Evolutionary conservation across 2,113 vertebrate genomes (phyloP).

Genomic region (Hypocryptadius cinnamomeus): DNA sequence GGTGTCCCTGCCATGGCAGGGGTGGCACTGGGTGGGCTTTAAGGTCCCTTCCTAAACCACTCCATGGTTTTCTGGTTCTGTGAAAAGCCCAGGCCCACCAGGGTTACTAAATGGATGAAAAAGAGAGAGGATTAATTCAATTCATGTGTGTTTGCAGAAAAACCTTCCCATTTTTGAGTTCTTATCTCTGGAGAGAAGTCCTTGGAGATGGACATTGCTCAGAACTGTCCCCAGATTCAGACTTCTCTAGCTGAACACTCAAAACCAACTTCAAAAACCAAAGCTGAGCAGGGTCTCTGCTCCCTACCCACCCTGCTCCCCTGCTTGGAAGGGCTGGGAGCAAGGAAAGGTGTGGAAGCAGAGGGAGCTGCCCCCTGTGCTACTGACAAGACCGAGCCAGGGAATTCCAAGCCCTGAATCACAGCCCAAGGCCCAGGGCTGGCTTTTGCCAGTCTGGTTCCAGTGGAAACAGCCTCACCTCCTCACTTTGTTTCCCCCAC

Average conservation of each 20-base stretch:
- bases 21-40: accelerated
- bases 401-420: background rate
- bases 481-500: background rate
- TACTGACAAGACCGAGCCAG: accelerated
- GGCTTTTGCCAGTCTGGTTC: background rate
- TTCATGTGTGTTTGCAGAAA: accelerated
- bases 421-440: background rate
- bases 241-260: background rate
- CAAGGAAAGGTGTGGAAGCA: background rate
- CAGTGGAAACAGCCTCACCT: background rate
- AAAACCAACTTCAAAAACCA: background rate
- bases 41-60: background rate
- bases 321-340: background rate
- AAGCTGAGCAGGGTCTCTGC: background rate
- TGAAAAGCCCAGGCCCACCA: background rate
- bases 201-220: background rate
- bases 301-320: background rate
- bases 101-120: background rate
- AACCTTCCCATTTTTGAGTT: background rate
- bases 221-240: background rate
- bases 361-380: accelerated
- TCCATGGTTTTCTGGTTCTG: background rate
- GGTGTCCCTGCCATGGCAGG: background rate
- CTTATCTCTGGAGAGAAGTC: background rate
- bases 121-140: background rate